Conservation (phyloP, 2,888 invertebrate genomes). For the Caenorhabditis sinica region DNA sequence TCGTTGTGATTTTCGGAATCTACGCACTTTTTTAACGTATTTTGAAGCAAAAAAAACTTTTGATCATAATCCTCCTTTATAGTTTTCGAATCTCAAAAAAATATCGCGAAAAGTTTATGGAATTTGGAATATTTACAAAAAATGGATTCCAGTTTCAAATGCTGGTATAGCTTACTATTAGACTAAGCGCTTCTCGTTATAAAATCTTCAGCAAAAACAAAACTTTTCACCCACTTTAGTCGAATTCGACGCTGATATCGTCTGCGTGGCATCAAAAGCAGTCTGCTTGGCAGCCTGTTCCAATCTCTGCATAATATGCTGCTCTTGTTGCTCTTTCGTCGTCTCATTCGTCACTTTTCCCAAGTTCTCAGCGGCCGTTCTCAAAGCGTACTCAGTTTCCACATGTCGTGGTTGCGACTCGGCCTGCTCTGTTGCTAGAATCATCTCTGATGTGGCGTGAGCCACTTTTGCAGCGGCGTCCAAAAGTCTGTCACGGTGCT, state of each 20-base stretch:
- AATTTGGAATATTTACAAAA: too few relatives aligned
- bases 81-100: too few relatives aligned
- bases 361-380: constrained; percentile 94
- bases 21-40: too few relatives aligned
- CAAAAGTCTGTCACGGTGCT: constrained; percentile 92
- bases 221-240: constrained; percentile 85
- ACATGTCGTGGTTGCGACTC: constrained; percentile 76
- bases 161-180: too few relatives aligned
- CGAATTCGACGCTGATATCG: constrained; percentile 92
- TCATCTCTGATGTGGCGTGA: constrained; percentile 97
- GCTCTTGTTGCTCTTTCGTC: constrained; percentile 86
- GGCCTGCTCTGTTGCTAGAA: constrained; percentile 87
- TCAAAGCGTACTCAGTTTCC: constrained; percentile 86
- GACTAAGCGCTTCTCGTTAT: too few relatives aligned
- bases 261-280: constrained; percentile 91
- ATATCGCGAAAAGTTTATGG: too few relatives aligned
- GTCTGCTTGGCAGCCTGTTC: constrained; percentile 82
- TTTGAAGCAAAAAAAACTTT: too few relatives aligned
- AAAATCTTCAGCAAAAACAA: too few relatives aligned
- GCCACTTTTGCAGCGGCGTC: constrained; percentile 95
- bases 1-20: too few relatives aligned
- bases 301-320: constrained; percentile 76
- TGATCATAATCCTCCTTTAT: too few relatives aligned
- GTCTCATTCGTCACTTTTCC: constrained; percentile 92
- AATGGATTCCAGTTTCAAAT: too few relatives aligned